phyloP scores from a whole-genome alignment of 92 coral and sea anemone species.

The Heteractis magnifica region DNA sequence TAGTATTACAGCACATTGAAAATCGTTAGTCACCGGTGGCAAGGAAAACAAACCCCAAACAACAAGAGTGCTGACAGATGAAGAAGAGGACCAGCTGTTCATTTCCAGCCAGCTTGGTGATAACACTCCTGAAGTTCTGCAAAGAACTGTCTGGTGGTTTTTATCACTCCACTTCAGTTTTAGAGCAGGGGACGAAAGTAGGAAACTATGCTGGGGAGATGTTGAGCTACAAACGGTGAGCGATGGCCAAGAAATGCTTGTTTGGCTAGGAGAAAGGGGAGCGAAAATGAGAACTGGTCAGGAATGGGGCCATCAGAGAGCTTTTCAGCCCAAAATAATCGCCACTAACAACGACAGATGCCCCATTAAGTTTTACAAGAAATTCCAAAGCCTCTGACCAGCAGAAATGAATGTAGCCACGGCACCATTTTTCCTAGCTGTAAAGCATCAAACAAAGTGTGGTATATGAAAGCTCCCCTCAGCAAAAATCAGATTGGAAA shows the following conservation, averaged over 20 bases:
- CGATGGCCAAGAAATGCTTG: not conserved
- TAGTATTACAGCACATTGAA: constrained; percentile 27
- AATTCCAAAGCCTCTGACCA: not conserved
- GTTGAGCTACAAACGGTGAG: not conserved
- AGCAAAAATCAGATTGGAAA: no score
- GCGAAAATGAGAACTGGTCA: not conserved
- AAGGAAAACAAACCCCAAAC: constrained; percentile 41
- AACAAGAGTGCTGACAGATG: not conserved
- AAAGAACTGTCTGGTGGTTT: not conserved
- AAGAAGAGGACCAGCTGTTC: no score
- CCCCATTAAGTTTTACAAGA: not conserved
- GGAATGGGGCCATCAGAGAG: not conserved
- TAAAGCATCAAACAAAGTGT: no score
- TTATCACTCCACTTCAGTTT: not conserved
- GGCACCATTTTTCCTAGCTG: no score
- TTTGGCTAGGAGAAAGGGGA: not conserved
- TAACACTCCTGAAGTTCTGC: no score
- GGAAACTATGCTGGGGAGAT: not conserved
- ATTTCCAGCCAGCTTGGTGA: no score
- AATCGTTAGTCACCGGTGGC: constrained; percentile 22
- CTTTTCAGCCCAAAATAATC: not conserved
- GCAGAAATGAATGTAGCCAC: not conserved
- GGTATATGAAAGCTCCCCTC: no score
- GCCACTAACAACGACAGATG: not conserved
- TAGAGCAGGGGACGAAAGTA: not conserved